These are phyloP conservation scores for Micromussa lordhowensis DNA, from an alignment of 92 coral and sea anemone genomes.

Conservation along the genomic window DNA sequence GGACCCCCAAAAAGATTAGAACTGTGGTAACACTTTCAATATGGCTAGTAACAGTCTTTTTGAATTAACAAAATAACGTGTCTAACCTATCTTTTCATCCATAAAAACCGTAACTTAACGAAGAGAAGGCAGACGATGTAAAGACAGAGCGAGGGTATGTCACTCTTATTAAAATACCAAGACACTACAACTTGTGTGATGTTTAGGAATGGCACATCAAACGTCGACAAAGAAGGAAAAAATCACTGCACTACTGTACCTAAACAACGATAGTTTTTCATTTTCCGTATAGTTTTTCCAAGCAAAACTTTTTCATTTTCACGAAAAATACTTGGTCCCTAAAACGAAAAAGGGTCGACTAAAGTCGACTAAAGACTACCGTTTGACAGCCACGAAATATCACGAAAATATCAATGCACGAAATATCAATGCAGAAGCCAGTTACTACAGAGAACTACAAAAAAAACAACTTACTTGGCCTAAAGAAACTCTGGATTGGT, in stretches of 20 bases:
- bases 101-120: neutral
- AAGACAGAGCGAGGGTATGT: constrained; percentile 14
- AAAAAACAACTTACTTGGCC: constrained; percentile 79
- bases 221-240: constrained; percentile 11
- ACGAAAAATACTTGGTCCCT: neutral
- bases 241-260: constrained; percentile 50
- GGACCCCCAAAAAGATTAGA: neutral
- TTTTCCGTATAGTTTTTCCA: constrained; percentile 5
- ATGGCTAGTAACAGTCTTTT: neutral
- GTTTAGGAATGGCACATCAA: constrained; percentile 54
- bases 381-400: constrained; percentile 58
- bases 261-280: constrained; percentile 33
- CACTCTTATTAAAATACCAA: constrained; percentile 29
- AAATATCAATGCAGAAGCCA: constrained; percentile 61
- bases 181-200: constrained; percentile 29
- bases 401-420: too few relatives aligned
- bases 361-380: constrained; percentile 1
- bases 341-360: neutral
- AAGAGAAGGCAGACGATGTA: neutral
- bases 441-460: constrained; percentile 19
- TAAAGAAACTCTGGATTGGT: constrained; percentile 76
- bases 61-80: neutral
- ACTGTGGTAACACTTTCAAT: neutral
- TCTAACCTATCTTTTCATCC: neutral
- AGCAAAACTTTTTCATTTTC: constrained; percentile 20